Evolutionary conservation across 92 coral and sea anemone species (phyloP).

Genomic region (Epizoanthus ramosus): DNA sequence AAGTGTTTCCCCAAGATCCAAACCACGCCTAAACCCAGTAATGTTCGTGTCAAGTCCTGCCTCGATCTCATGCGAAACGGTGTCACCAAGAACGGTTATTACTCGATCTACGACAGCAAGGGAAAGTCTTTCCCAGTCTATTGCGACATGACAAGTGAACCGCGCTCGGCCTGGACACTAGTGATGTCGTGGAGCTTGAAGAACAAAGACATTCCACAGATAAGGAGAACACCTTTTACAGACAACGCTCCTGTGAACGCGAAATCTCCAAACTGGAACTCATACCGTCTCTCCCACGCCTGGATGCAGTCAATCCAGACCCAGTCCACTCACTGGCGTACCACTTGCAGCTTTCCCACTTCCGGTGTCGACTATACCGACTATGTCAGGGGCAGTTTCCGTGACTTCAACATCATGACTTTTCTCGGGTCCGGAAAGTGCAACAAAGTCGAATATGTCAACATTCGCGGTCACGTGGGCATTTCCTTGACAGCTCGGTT

Average conservation of each 20-base stretch:
- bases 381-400: conserved; percentile 61
- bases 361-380: conserved; percentile 66
- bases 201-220: conserved; percentile 10
- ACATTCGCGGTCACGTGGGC: conserved; percentile 48
- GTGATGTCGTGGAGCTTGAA: conserved; percentile 59
- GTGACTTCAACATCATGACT: conserved; percentile 46
- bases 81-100: conserved; percentile 41
- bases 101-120: conserved; percentile 43
- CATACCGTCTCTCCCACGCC: conserved; percentile 54
- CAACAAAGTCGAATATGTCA: conserved; percentile 42
- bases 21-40: too few relatives aligned
- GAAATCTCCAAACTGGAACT: conserved; percentile 64
- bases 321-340: conserved; percentile 80
- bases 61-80: conserved; percentile 48
- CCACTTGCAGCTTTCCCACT: conserved; percentile 68
- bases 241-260: conserved; percentile 55
- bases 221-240: background rate
- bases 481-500: conserved; percentile 49
- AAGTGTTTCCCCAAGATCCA: too few relatives aligned
- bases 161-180: conserved; percentile 73
- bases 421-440: background rate
- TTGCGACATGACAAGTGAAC: conserved; percentile 68
- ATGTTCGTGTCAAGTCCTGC: too few relatives aligned
- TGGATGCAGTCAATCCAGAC: conserved; percentile 55
- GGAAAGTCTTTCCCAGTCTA: conserved; percentile 54